Percentiles rank a stretch among this genome's conserved stretches.
These are phyloP conservation scores for Smittia aterrima DNA, from an alignment of 2,888 invertebrate species.

Conservation along the genomic window DNA sequence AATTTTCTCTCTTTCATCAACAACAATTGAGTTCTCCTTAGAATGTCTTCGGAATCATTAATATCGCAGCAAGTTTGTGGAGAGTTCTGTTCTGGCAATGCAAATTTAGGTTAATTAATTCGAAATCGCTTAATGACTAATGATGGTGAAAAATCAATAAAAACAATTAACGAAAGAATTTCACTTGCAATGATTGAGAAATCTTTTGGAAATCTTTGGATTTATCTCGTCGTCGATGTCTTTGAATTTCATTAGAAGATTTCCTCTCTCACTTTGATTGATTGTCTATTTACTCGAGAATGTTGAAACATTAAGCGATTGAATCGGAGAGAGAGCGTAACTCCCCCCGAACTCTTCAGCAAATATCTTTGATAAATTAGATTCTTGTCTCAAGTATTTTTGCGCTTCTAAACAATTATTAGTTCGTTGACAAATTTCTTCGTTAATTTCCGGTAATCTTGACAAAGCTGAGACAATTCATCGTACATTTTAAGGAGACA, in stretches of 20 bases:
- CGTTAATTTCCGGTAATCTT: conserved; percentile 5
- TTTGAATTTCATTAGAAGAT: conserved; percentile 19
- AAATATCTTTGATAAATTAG: conserved; percentile 21
- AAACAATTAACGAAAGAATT: conserved; percentile 29
- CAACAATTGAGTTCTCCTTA: conserved; percentile 29
- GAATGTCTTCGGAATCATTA: conserved; percentile 35
- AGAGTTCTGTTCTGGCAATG: conserved; percentile 22
- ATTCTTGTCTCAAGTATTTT: neutral
- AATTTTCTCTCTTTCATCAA: conserved; percentile 39
- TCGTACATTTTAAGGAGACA: neutral
- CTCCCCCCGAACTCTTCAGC: neutral
- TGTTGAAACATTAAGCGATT: conserved; percentile 21
- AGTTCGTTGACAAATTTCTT: conserved; percentile 18
- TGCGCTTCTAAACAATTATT: neutral
- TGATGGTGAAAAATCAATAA: conserved; percentile 38
- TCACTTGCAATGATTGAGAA: neutral
- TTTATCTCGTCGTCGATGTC: conserved; percentile 9
- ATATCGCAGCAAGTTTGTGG: neutral
- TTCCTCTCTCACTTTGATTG: conserved; percentile 18
- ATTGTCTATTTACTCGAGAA: conserved; percentile 22
- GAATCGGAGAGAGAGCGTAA: neutral
- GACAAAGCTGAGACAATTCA: neutral
- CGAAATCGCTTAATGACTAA: conserved; percentile 35
- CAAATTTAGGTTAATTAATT: conserved; percentile 42
- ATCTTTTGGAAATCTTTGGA: neutral